A percentile compares a stretch with the other conserved stretches of the same genome.
Evolutionary conservation across 2,113 vertebrate species (phyloP).

Genomic region (Caretta caretta): DNA sequence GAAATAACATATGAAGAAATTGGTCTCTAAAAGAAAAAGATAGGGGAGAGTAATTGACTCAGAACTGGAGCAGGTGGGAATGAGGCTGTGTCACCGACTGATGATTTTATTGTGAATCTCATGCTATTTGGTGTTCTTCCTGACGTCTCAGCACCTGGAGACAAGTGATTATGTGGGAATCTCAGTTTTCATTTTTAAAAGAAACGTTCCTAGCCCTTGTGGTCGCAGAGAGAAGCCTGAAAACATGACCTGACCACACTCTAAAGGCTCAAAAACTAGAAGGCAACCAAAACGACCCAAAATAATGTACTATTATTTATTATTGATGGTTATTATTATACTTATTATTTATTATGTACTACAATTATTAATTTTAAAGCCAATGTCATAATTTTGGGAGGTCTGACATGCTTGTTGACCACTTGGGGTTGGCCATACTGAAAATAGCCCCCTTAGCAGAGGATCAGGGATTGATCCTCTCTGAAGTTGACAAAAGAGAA

Average conservation of each 20-base stretch:
- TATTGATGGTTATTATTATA: no score
- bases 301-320: neutral
- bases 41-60: neutral
- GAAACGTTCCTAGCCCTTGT: neutral
- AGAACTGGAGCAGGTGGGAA: neutral
- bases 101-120: neutral
- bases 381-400: neutral
- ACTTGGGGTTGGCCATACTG: neutral
- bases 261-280: neutral
- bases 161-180: neutral
- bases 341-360: no score
- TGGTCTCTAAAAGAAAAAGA: neutral
- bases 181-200: slow-evolving; percentile 2
- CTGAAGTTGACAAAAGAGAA: neutral
- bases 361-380: neutral
- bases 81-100: neutral
- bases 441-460: neutral
- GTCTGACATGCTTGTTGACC: neutral
- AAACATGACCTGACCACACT: neutral
- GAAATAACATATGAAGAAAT: neutral
- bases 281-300: neutral
- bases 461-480: neutral
- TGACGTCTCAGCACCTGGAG: neutral
- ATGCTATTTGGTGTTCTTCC: neutral
- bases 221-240: neutral